A percentile compares a stretch with the other conserved stretches of the same genome.
Conservation (phyloP, 2,113 vertebrate genomes). For the Promerops cafer region DNA sequence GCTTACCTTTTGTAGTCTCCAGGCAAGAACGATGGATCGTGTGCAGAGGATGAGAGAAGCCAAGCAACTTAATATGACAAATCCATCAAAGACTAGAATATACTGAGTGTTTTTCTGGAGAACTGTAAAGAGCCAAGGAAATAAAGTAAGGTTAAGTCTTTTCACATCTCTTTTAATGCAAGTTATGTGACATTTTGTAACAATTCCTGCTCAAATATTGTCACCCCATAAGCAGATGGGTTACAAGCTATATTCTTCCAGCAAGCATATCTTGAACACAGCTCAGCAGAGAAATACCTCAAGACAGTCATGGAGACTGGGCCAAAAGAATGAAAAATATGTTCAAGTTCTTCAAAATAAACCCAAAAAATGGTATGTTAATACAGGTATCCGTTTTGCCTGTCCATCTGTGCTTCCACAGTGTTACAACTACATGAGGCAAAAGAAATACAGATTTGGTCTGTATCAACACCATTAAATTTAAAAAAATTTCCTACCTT, state of each 20-base stretch:
- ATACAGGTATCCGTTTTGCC: not conserved
- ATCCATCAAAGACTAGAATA: slow-evolving; percentile 85
- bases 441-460: not conserved
- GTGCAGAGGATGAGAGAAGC: slow-evolving; percentile 87
- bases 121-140: slow-evolving; percentile 58
- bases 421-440: not conserved
- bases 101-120: slow-evolving; percentile 89
- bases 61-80: slow-evolving; percentile 86
- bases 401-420: not conserved
- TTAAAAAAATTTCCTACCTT: not conserved
- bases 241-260: not conserved
- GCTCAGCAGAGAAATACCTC: not conserved
- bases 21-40: slow-evolving; percentile 87
- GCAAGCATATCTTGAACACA: not conserved
- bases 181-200: not conserved
- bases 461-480: not conserved
- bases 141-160: not conserved
- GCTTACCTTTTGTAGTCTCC: slow-evolving; percentile 85
- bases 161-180: not conserved
- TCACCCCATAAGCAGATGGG: rapidly evolving
- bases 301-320: not conserved
- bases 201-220: not conserved
- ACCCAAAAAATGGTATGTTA: not conserved
- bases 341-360: not conserved
- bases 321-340: not conserved